Conservation (phyloP, 30 jellyfish, hydroid and myxozoan species). For the Hydractinia symbiolongicarpus region DNA sequence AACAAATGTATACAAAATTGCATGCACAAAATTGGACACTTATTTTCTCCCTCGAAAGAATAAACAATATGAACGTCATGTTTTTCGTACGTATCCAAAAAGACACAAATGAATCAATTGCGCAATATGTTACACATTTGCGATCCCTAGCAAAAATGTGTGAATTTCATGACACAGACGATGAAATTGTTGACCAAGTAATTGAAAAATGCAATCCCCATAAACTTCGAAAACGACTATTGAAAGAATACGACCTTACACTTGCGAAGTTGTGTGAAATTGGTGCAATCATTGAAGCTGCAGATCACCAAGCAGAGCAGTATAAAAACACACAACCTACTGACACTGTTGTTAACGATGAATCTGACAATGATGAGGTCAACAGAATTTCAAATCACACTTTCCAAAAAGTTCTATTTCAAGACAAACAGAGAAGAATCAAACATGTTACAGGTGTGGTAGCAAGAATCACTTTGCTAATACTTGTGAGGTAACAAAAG, state of each 20-base stretch:
- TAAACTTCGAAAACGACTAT: constrained; percentile 37
- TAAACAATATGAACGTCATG: constrained; percentile 32
- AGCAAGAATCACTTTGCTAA: constrained; percentile 25
- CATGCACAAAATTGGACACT: constrained; percentile 6
- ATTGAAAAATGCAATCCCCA: constrained; percentile 39
- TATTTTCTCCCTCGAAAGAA: constrained; percentile 27
- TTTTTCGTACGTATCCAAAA: constrained; percentile 29
- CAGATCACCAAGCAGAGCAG: constrained; percentile 36
- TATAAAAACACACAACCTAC: constrained; percentile 4
- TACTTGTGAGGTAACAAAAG: constrained; percentile 29
- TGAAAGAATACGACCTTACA: constrained; percentile 39
- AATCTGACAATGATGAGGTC: neutral
- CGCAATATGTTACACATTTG: constrained; percentile 46
- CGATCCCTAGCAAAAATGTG: constrained; percentile 47
- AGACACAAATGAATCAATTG: constrained; percentile 42
- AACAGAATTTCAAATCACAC: neutral
- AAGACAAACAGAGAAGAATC: no score
- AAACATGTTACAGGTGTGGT: no score
- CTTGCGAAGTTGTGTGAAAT: constrained; percentile 16
- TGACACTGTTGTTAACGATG: neutral
- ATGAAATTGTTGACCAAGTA: constrained; percentile 47
- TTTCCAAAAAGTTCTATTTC: constrained; percentile 37
- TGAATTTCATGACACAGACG: constrained; percentile 38
- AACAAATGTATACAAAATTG: neutral
- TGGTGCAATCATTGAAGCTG: constrained; percentile 15